Percentiles rank a stretch among this genome's conserved stretches.
Conservation (phyloP, 2,113 vertebrate species). For the Coptodon bakossiorum region DNA sequence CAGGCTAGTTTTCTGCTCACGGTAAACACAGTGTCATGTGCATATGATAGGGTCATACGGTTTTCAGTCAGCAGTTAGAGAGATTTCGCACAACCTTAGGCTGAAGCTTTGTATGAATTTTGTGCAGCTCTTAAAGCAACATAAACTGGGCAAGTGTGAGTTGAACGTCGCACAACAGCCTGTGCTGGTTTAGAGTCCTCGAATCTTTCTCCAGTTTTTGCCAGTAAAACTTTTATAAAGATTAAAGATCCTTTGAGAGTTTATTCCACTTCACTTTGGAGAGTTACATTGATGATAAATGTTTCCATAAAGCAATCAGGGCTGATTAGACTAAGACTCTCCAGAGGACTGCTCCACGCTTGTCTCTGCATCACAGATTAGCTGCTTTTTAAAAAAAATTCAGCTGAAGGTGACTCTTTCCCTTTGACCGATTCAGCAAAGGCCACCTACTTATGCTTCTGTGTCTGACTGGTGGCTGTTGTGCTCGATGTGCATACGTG, state of each 20-base stretch:
- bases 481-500: neutral
- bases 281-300: neutral
- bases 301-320: slow-evolving; percentile 5
- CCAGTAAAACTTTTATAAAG: neutral
- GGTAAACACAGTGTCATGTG: slow-evolving; percentile 63
- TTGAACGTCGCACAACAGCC: neutral
- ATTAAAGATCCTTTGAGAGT: neutral
- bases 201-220: neutral
- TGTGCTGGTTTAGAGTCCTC: neutral
- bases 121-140: neutral
- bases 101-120: slow-evolving; percentile 9
- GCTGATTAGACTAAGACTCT: neutral
- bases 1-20: slow-evolving; percentile 47
- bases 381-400: neutral
- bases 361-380: neutral
- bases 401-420: slow-evolving; percentile 43
- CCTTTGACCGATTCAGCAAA: slow-evolving; percentile 32
- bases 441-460: neutral
- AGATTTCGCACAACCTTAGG: slow-evolving; percentile 8
- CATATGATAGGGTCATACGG: slow-evolving; percentile 61
- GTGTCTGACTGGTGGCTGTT: neutral
- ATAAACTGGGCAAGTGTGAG: neutral
- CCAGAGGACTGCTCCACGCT: neutral
- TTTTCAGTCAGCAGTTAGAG: slow-evolving; percentile 34
- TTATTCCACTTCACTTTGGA: neutral